Conservation (phyloP, 2,888 invertebrate genomes). For the Platycheirus rosarum region DNA sequence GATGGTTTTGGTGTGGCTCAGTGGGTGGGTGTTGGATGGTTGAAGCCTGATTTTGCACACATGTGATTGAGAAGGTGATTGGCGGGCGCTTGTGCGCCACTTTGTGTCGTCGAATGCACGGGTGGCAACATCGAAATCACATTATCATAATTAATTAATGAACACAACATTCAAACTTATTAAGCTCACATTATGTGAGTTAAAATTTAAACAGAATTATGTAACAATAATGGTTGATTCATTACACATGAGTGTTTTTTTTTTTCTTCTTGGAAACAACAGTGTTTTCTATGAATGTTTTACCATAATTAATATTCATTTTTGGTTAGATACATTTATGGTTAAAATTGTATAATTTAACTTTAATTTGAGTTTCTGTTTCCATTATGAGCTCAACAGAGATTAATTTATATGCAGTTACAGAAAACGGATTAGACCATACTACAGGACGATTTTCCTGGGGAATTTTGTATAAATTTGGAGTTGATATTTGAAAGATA, state of each 20-base stretch:
- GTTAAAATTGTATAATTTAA: no score
- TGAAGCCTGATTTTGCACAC: background rate
- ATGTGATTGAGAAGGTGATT: constrained; percentile 46
- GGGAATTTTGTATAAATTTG: no score
- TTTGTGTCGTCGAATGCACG: constrained; percentile 4
- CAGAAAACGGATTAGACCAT: no score
- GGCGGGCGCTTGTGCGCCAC: constrained; percentile 20
- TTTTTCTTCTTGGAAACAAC: no score
- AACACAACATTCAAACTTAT: constrained; percentile 75
- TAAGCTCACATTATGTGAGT: constrained; percentile 70
- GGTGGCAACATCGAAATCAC: constrained; percentile 75
- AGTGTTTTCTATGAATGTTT: no score
- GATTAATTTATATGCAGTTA: no score
- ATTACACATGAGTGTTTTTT: background rate
- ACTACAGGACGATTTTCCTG: no score
- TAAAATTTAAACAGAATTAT: constrained; percentile 56
- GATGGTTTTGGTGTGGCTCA: background rate
- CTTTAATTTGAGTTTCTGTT: no score
- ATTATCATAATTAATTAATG: constrained; percentile 77
- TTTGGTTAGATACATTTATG: no score
- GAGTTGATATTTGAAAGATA: no score
- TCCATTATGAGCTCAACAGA: no score
- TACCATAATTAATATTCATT: no score
- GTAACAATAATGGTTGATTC: constrained; percentile 9
- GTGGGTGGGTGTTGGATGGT: background rate